Percentiles rank a stretch among this genome's conserved stretches.
Evolutionary conservation across 2,113 vertebrate species (phyloP).

Genomic region (Halcyon senegalensis): DNA sequence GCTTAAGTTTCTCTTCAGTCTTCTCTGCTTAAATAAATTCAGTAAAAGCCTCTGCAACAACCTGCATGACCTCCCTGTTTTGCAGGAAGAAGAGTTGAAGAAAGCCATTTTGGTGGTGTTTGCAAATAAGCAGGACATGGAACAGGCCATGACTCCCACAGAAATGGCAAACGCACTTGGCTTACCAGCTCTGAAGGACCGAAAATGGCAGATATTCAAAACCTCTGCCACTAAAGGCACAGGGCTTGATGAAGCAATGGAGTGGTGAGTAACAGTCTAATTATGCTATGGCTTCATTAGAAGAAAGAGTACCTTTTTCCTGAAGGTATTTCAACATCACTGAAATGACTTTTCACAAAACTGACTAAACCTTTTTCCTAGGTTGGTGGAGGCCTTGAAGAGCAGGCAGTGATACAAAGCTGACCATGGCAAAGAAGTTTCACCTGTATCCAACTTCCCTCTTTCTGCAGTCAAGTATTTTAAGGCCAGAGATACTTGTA

Average conservation of each 20-base stretch:
- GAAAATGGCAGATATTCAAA: constrained; percentile 99
- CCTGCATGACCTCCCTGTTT: rapidly evolving
- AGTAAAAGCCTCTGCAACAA: neutral
- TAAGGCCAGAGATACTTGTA: constrained; percentile 46
- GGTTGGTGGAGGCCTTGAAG: constrained; percentile 96
- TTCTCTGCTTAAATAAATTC: neutral
- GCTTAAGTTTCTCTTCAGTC: neutral
- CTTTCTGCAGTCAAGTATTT: constrained; percentile 39
- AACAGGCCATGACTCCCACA: constrained; percentile 95
- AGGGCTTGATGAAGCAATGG: constrained; percentile 96
- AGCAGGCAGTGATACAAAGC: constrained; percentile 86
- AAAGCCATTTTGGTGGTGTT: constrained; percentile 98
- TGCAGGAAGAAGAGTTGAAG: constrained; percentile 95
- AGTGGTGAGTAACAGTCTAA: constrained; percentile 81
- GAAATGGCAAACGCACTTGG: constrained; percentile 95
- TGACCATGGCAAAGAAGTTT: neutral
- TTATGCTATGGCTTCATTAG: neutral
- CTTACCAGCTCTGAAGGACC: constrained; percentile 92
- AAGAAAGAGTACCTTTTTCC: neutral
- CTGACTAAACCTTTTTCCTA: constrained; percentile 56
- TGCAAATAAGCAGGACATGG: constrained; percentile 99
- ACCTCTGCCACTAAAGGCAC: constrained; percentile 96
- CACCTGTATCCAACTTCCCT: neutral
- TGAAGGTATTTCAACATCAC: neutral
- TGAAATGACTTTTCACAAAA: neutral